Conservation (phyloP, 2,888 invertebrate genomes). For the Scaeva pyrastri region DNA sequence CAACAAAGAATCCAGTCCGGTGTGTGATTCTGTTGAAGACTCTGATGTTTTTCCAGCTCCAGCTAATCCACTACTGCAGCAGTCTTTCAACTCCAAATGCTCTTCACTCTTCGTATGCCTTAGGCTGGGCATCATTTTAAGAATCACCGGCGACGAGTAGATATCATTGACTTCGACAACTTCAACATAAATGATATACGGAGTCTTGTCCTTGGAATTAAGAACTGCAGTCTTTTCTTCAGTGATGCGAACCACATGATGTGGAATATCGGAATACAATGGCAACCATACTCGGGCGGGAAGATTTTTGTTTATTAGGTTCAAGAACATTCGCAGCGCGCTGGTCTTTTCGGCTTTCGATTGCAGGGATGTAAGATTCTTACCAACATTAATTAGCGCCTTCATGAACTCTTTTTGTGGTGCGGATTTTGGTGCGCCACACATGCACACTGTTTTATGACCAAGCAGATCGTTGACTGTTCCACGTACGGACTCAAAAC, state of each 20-base stretch:
- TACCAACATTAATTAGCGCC: constrained; percentile 94
- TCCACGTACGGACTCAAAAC: constrained; percentile 93
- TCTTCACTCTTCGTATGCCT: constrained; percentile 98
- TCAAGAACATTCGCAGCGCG: constrained; percentile 95
- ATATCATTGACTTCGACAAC: constrained; percentile 94
- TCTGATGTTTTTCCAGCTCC: constrained; percentile 71
- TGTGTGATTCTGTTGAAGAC: constrained; percentile 72
- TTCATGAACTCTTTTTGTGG: constrained; percentile 94
- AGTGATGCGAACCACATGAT: constrained; percentile 98
- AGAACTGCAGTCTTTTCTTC: constrained; percentile 98
- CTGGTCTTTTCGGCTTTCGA: constrained; percentile 97
- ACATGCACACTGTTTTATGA: constrained; percentile 90
- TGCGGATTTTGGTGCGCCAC: constrained; percentile 91
- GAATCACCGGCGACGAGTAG: constrained; percentile 93
- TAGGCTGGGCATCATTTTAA: constrained; percentile 94
- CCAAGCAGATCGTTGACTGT: constrained; percentile 89
- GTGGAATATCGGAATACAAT: constrained; percentile 92
- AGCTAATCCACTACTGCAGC: constrained; percentile 59
- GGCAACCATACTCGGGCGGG: constrained; percentile 99
- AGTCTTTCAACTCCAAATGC: constrained; percentile 87
- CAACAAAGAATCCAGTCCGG: constrained; percentile 79
- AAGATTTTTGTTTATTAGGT: constrained; percentile 96
- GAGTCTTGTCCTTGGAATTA: constrained; percentile 96
- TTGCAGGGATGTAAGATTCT: constrained; percentile 91
- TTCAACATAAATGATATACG: constrained; percentile 99